phyloP scores from a whole-genome alignment of 2,888 invertebrate genomes.

The Selenia dentaria region DNA sequence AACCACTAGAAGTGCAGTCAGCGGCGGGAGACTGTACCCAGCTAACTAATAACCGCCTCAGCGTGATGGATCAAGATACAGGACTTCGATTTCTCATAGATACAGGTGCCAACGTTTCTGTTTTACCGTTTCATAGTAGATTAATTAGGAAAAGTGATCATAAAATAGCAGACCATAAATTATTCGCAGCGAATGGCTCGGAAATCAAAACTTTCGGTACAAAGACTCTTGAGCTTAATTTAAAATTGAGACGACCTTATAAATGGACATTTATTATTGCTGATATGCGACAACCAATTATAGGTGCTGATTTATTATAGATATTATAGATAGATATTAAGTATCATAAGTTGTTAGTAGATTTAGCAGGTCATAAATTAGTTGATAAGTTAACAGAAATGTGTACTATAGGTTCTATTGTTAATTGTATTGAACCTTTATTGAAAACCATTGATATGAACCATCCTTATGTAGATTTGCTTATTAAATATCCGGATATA shows the following conservation, averaged over 20 bases:
- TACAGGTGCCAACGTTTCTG: slow-evolving; percentile 25
- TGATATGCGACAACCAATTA: slow-evolving; percentile 33
- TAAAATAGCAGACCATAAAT: slow-evolving; percentile 8
- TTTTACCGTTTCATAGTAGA: slow-evolving; percentile 8
- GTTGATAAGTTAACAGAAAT: slow-evolving; percentile 29
- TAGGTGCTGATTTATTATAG: no score
- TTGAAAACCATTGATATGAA: slow-evolving; percentile 1
- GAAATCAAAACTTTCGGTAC: slow-evolving; percentile 25
- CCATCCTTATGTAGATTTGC: slow-evolving; percentile 22
- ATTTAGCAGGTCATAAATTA: slow-evolving; percentile 23
- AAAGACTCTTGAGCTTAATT: slow-evolving; percentile 25
- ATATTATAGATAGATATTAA: no score
- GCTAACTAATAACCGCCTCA: not conserved
- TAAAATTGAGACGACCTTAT: slow-evolving; percentile 32
- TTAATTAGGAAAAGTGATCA: not conserved
- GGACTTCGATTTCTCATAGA: slow-evolving; percentile 21
- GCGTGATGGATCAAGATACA: not conserved
- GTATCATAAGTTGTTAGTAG: slow-evolving; percentile 32
- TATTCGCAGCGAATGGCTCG: slow-evolving; percentile 31
- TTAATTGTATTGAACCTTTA: slow-evolving; percentile 2
- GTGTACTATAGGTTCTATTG: slow-evolving; percentile 11
- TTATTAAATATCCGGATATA: slow-evolving; percentile 25
- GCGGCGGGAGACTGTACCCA: slow-evolving; percentile 2
- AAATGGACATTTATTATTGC: slow-evolving; percentile 34
- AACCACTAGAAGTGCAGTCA: not conserved